Evolutionary conservation across 2,797 vertebrate species (phyloP).

Genomic region (Epinephelus awoara): DNA sequence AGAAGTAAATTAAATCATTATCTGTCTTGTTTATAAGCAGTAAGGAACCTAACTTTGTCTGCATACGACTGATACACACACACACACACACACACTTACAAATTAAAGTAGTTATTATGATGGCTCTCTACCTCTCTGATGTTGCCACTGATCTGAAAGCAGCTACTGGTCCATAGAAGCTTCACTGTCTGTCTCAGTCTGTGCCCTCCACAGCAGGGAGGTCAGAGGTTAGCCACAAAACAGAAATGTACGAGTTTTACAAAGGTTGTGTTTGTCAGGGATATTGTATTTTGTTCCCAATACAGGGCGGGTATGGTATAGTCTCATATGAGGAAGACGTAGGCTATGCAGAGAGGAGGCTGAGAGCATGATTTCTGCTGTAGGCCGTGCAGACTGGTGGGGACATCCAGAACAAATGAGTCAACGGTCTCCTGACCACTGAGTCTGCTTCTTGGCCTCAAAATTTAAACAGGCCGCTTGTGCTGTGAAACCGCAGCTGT

Average conservation of each 20-base stretch:
- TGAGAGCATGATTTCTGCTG: constrained; percentile 18
- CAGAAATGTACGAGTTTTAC: not conserved
- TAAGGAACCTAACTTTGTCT: no score
- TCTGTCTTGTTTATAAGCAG: no score
- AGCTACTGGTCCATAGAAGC: not conserved
- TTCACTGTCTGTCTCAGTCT: not conserved
- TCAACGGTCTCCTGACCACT: constrained; percentile 49
- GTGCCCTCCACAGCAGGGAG: no score
- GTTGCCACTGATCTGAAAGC: constrained; percentile 10
- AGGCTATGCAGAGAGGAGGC: not conserved
- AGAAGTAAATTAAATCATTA: no score
- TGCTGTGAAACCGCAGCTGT: constrained; percentile 38
- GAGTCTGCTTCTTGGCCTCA: constrained; percentile 15
- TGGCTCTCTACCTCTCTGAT: no score
- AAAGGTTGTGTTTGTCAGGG: not conserved
- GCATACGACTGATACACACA: no score
- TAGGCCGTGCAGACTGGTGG: constrained; percentile 16
- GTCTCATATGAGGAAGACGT: not conserved
- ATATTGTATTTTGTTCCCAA: not conserved
- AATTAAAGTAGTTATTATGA: no score
- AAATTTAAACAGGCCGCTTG: constrained; percentile 11
- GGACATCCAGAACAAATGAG: constrained; percentile 50
- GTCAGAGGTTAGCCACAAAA: not conserved
- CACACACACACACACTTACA: no score
- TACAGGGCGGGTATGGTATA: not conserved